Evolutionary conservation across 2,113 vertebrate genomes (phyloP).

Genomic region (Festucalex cinctus): DNA sequence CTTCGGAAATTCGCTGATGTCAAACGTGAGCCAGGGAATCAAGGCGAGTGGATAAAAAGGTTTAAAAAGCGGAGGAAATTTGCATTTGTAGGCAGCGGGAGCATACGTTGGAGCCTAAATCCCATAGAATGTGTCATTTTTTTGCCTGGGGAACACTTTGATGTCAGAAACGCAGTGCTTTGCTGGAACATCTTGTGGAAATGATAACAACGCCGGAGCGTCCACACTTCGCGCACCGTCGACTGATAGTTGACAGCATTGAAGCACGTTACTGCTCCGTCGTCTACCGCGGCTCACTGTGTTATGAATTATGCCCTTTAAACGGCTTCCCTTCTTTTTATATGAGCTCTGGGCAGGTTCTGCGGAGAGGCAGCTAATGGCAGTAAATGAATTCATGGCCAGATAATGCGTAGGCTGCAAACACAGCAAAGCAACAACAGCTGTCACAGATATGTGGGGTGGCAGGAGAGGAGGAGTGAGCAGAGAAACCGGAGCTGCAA

Average conservation of each 20-base stretch:
- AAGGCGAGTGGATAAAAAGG: constrained; percentile 50
- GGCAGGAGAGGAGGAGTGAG: constrained; percentile 9
- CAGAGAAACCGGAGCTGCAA: constrained; percentile 28
- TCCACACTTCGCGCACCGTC: constrained; percentile 31
- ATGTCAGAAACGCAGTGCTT: constrained; percentile 48
- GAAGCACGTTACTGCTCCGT: constrained; percentile 55
- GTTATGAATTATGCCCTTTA: constrained; percentile 63
- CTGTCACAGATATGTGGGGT: constrained; percentile 54
- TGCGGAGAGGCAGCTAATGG: constrained; percentile 64
- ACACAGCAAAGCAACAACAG: constrained; percentile 59
- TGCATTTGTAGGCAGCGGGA: constrained; percentile 44
- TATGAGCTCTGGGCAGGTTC: constrained; percentile 54
- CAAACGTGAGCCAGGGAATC: constrained; percentile 30
- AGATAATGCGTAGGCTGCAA: constrained; percentile 64
- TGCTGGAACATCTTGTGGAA: constrained; percentile 47
- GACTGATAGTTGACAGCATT: constrained; percentile 55
- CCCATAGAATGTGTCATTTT: constrained; percentile 36
- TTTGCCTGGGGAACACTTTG: constrained; percentile 48
- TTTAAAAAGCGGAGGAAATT: constrained; percentile 51
- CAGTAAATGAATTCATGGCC: constrained; percentile 62
- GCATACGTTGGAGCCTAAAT: constrained; percentile 47
- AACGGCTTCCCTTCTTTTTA: constrained; percentile 56
- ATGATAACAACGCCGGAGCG: constrained; percentile 48
- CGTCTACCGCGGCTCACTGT: constrained; percentile 31
- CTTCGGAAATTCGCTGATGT: constrained; percentile 43